Base-by-base conservation (phyloP, 2,797 vertebrate species). In the Lepilemur ruficaudatus region DNA sequence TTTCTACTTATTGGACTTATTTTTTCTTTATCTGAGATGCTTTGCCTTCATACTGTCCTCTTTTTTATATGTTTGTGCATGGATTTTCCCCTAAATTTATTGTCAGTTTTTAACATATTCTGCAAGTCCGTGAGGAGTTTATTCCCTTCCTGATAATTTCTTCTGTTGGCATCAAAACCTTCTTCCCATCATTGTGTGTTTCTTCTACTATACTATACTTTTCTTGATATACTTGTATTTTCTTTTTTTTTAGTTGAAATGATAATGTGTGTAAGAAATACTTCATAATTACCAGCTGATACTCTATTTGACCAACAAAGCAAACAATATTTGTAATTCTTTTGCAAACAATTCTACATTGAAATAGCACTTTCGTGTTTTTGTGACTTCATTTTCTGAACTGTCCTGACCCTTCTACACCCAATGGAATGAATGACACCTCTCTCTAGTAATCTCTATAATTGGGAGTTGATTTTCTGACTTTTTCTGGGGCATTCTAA, bases 321-420 rank as follows among this genome's bases (percentile, higher is more conserved):
- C 55, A 82, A 89, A 82, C 15, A 41, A 12, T 41, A 50, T 73
- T 65, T 88, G 46, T 75, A 72, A 70, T 91, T 96, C 38, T 88
- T 96, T 55, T 91, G 32, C 63, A 96, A 94, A 48, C 30, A 63
- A 76, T 91, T 91, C 46, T 84, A 92, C 48, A 75, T 48, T 69
- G 67, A 76, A 81, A 72, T 76, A 81, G 4, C 4, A 43, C 5
- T 35, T 67, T 43, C 4, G 5, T 75, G 10, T 50, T 46, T 91
- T 63, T 50, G 11, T 48, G 8, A 72, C 41, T 94, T 86, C 7
- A 65, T 67, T 94, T 89, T 70, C 57, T 70, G 13, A 95, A 30
- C 35, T 79, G 6, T 46, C 72, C 32, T 84, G 12, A 87, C 28
- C 23, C 17, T 67, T 10, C 75, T 17, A 20, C 0, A 8, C 7